A percentile compares a stretch with the other conserved stretches of the same genome.
Conservation (phyloP, 2,113 vertebrate species). For the Sterrhoptilus dennistouni region DNA sequence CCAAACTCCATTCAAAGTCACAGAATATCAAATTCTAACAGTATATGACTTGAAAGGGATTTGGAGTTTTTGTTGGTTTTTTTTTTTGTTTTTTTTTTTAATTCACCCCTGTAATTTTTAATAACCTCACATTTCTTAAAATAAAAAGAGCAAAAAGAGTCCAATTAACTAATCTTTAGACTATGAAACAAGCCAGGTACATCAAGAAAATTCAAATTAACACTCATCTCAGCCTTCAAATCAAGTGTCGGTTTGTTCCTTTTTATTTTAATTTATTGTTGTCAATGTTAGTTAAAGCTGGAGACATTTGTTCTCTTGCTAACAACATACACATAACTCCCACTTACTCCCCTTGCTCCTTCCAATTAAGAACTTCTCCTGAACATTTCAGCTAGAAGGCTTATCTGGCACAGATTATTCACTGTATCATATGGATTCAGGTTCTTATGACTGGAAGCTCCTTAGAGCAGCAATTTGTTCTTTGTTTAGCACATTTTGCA, state of each 20-base stretch:
- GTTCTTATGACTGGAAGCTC: slow-evolving; percentile 32
- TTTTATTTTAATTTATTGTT: slow-evolving; percentile 51
- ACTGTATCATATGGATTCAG: slow-evolving; percentile 36
- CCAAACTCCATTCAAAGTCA: background rate
- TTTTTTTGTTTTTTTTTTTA: background rate
- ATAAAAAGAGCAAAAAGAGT: background rate
- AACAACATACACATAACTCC: slow-evolving; percentile 46
- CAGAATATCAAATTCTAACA: background rate
- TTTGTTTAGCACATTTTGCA: slow-evolving; percentile 35
- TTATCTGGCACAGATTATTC: slow-evolving; percentile 54
- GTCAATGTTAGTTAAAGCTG: slow-evolving; percentile 44
- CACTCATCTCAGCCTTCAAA: slow-evolving; percentile 28
- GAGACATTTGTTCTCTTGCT: slow-evolving; percentile 52
- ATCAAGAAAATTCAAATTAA: slow-evolving; percentile 27
- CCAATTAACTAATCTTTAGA: slow-evolving; percentile 2
- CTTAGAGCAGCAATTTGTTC: slow-evolving; percentile 41
- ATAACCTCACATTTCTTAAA: slow-evolving; percentile 35
- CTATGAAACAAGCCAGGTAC: slow-evolving; percentile 22
- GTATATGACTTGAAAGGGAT: background rate
- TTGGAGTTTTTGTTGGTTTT: background rate
- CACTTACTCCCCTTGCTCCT: slow-evolving; percentile 20
- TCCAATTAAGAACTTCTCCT: slow-evolving; percentile 49
- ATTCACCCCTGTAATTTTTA: slow-evolving; percentile 30
- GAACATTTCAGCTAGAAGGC: slow-evolving; percentile 24
- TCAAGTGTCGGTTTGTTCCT: slow-evolving; percentile 27